Conservation (phyloP, 2,888 invertebrate species). For the Drosophila prostipennis region DNA sequence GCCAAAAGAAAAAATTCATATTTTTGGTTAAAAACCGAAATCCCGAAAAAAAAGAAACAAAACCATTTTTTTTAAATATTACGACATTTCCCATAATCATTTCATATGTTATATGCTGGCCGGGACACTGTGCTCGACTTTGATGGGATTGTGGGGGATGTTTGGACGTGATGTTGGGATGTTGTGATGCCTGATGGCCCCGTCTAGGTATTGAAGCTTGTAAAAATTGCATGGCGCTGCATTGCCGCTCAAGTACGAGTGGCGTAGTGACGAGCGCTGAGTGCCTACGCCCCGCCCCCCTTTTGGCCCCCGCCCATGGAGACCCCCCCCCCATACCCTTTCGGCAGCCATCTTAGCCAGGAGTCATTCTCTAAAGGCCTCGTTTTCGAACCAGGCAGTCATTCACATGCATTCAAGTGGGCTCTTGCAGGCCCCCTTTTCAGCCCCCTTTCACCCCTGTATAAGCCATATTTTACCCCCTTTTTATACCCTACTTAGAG, state of each 20-base stretch:
- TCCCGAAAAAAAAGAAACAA: no score
- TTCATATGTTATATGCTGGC: neutral
- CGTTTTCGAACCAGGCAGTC: conserved; percentile 53
- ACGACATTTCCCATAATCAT: no score
- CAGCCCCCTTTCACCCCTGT: neutral
- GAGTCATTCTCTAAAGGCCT: conserved; percentile 59
- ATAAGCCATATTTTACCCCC: neutral
- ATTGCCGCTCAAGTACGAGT: conserved; percentile 69
- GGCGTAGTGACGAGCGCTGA: conserved; percentile 39
- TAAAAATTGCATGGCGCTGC: conserved; percentile 79
- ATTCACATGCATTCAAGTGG: conserved; percentile 76
- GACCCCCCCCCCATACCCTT: neutral
- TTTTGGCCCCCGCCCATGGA: conserved; percentile 4
- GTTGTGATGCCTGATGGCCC: conserved; percentile 9
- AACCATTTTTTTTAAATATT: no score
- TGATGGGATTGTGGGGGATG: conserved; percentile 3
- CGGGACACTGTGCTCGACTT: neutral
- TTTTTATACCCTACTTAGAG: neutral
- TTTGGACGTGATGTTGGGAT: conserved; percentile 6
- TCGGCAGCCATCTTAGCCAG: conserved; percentile 67
- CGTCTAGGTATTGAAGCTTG: conserved; percentile 76
- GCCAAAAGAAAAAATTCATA: no score
- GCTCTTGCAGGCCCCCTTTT: neutral
- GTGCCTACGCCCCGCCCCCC: conserved; percentile 38
- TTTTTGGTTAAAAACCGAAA: no score